Evolutionary conservation across 2,113 vertebrate species (phyloP), one percentile per base, ranked within the genome.

Genomic region (Talpa occidentalis): DNA sequence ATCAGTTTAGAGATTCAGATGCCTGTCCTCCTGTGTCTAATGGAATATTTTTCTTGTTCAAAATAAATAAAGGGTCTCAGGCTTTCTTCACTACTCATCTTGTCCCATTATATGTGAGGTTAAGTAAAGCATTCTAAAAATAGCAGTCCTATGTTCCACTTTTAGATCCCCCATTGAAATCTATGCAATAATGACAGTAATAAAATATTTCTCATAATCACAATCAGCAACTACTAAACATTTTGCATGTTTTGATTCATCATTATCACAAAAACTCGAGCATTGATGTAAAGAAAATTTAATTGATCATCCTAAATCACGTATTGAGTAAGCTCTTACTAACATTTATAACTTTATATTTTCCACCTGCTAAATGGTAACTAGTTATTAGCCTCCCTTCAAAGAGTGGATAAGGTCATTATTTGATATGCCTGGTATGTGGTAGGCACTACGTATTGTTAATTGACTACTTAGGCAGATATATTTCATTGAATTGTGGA

Each of bases 331-430:
- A 78, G 30, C 72, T 64, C 69, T 77, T 82, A 67, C 40, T 89
- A 94, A 81, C 62, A 30, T 95, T 87, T 94, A 44, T 73, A 81
- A 91, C 76, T 95, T 92, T 80, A 32, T 94, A 42, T 76, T 79
- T 89, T 81, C 59, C 42, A 93, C 17, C 32, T 93, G 4, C 59
- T 94, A 86, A 93, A 60, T 89, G 12, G 54, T 91, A 95, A 93
- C 84, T 87, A 96, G 79, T 69, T 78, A 94, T 95, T 91, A 87
- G 22, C 19, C 49, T 92, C 84, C 35, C 64, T 92, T 76, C 37
- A 52, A 72, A 93, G 85, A 90, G 78, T 96, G 40, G 37, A 54
- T 91, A 86, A 85, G 47, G 30, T 81, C 94, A 91, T 94, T 89
- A 81, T 70, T 14, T 66, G 89, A 83, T 76, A 90, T 88, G 35